Evolutionary conservation across 2,888 invertebrate genomes (phyloP), one percentile per base, ranked within the genome.

Genomic region (Iselma pallidipennis): DNA sequence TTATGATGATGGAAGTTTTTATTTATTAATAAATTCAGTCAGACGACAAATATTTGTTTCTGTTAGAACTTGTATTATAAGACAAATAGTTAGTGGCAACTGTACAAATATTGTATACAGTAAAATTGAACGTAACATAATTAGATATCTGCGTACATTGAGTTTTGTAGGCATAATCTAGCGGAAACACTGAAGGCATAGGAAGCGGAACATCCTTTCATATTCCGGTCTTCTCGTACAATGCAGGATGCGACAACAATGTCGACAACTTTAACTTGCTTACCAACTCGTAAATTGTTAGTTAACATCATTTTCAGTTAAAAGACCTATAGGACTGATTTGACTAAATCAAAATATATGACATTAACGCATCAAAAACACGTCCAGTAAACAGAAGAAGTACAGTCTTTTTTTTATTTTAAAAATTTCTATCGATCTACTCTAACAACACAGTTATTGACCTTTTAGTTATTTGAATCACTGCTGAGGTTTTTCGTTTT

Each of bases 141-240:
- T 70, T 70, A 69, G 61, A 65, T 67, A 65, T 67, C 68, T 68
- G 70, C 68, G 69, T 71, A 65, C 28, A 61, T 63, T 66, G 66
- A 66, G 65, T 70, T 71, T 70, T 65, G 68, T 67, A 69, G 68
- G 70, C 70, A 69, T 71, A 71, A 70, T 71, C 70, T 71, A 67
- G 57, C 67, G 71, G 71, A 71, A 70, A 69, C 68, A 66, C 70
- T 66, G 69, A 67, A 65, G 67, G 68, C 68, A 66, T 68, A 71
- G 71, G 71, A 71, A 71, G 67, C 71, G 69, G 71, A 71, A 71
- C 68, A 71, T 71, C 70, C 71, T 70, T 69, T 70, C 68, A 68
- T 65, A 71, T 64, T 71, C 70, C 70, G 71, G 70, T 67, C 71
- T 68, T 69, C 66, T 70, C 61, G 60, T 68, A 69, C 65, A 70